Base-by-base conservation (phyloP, 37 sponge, comb jelly and placozoan species). In the Beroe ovata region DNA sequence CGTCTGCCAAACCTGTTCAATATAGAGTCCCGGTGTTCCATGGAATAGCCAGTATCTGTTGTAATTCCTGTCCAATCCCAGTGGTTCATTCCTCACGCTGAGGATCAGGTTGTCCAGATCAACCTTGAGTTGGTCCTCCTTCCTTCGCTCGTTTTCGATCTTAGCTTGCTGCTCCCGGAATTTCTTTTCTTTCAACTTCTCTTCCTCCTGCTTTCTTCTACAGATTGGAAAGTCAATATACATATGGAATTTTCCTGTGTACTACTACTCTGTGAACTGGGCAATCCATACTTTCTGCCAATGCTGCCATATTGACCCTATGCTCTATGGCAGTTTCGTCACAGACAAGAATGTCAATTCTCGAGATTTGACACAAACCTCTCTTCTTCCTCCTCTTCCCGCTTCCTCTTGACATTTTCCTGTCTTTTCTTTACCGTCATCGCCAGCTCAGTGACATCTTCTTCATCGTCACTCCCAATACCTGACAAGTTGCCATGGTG, bases 1-100 rank as follows among this genome's bases (percentile, higher is more conserved):
- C n/a, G n/a, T n/a, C n/a, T n/a, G 59, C n/a, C n/a, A n/a, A 3
- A 77, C 84, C 84, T 77, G 84, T 77, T 77, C 84, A 19, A 77
- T 77, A 20, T 21, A 77, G 47, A 77, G 28, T 1, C 84, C 84
- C 4, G 84, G 54, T 1, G 42, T 42, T 11, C 84, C 84, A 39
- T 21, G 26, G 84, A 77, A 77, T 11, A 77, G n/a, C 84, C 84
- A 77, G 23, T 77, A 77, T 40, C 47, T 39, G 33, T 33, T 36
- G 47, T 77, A 77, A 29, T 77, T 77, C 42, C 84, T 39, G 84
- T 77, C 84, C 84, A 77, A 42, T 21, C 84, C 84, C 0, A 77
- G 84, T 6, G 84, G 84, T 23, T 77, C 84, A 25, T 39, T 77
- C 22, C 84, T 38, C 11, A 77, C 20, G 41, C 84, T 77, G 1